Evolutionary conservation across 2,888 invertebrate genomes (phyloP).

Genomic region (Campopleginae sp.): DNA sequence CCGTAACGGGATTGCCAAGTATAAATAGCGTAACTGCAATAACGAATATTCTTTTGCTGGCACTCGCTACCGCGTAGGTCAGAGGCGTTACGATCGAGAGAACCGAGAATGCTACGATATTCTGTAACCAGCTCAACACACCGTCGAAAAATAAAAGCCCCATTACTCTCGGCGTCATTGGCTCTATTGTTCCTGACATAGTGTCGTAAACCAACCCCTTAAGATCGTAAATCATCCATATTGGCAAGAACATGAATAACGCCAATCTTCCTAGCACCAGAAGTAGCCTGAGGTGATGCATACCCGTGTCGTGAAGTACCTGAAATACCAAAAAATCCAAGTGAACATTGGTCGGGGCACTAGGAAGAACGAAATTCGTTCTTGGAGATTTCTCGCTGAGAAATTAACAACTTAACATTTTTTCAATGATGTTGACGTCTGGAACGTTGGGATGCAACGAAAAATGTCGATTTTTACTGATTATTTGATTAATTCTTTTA

Average conservation of each 20-base stretch:
- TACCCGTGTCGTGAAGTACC: slow-evolving; percentile 93
- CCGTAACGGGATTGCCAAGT: slow-evolving; percentile 96
- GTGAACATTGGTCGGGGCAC: neutral
- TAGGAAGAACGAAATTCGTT: neutral
- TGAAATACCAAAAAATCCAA: slow-evolving; percentile 85
- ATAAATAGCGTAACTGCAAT: slow-evolving; percentile 94
- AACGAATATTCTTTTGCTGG: slow-evolving; percentile 96
- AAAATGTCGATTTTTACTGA: too few relatives aligned
- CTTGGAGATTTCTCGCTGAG: neutral
- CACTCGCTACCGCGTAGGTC: slow-evolving; percentile 97
- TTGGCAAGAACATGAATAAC: slow-evolving; percentile 91
- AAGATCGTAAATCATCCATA: slow-evolving; percentile 92
- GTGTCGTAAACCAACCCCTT: slow-evolving; percentile 87
- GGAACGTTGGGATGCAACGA: too few relatives aligned
- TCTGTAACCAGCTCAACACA: slow-evolving; percentile 96
- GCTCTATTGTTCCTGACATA: slow-evolving; percentile 75
- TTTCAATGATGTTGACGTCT: too few relatives aligned
- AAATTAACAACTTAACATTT: too few relatives aligned
- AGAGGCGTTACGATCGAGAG: slow-evolving; percentile 96
- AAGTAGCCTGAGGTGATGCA: slow-evolving; percentile 95
- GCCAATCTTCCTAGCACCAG: slow-evolving; percentile 92
- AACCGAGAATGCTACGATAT: slow-evolving; percentile 97
- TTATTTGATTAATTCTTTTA: too few relatives aligned
- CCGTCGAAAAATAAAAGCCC: slow-evolving; percentile 91
- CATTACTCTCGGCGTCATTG: slow-evolving; percentile 85